Evolutionary conservation across 1,140 invertebrate species (phyloP), one percentile per base, ranked within the genome.

Genomic region (Sitophilus oryzae): DNA sequence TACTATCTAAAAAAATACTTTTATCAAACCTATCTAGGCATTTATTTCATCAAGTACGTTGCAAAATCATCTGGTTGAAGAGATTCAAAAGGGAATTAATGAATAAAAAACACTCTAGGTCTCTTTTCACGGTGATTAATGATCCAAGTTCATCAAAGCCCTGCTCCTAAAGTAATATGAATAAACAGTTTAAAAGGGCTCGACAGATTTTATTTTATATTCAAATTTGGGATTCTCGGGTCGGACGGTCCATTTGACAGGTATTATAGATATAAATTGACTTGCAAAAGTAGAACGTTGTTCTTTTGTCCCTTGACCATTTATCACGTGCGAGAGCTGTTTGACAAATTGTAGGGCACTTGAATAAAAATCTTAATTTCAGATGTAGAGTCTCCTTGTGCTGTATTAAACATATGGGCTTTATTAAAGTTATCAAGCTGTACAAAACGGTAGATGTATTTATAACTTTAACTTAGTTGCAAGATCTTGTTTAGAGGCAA

Each of bases 221-320:
- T 42, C 19, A 42, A 42, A 42, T 42, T 42, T 42, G 40, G 40
- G 40, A 42, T 42, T 8, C 40, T 42, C 40, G 18, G 9, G 40
- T 19, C 11, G 15, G 18, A 11, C 15, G 19, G 15, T 42, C 1
- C 16, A 18, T 41, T 42, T 42, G 40, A 42, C 40, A 42, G 40
- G 40, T 42, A 42, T 42, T 42, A 42, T 42, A 42, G 14, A 42
- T 42, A 42, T 42, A 42, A 42, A 42, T 42, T 42, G 40, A 42
- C 40, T 42, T 20, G 40, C 40, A n/a, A 42, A 42, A 42, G 40
- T 42, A 42, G 40, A 42, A 42, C 19, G 18, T 19, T 11, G 9
- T 20, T 42, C 40, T 42, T 11, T 42, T 42, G 25, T 30, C 25
- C 25, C 11, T 30, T 11, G 25, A 5, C 11, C 25, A 30, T 30